These are phyloP conservation scores for Cottoperca gobio DNA, from an alignment of 2,797 vertebrate genomes.

Conservation along the genomic window DNA sequence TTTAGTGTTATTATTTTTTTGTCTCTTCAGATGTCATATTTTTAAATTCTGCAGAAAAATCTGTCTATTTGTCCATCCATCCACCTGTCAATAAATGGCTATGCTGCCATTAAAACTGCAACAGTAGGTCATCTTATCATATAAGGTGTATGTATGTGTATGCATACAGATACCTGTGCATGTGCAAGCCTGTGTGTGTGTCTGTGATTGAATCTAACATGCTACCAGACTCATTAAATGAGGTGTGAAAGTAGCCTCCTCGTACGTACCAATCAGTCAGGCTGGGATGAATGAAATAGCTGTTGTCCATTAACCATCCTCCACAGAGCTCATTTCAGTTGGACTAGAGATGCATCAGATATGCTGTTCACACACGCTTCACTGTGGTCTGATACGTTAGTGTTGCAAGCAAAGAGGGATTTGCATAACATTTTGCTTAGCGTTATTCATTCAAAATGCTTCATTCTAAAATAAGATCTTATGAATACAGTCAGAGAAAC, in stretches of 20 bases:
- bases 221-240: conserved; percentile 65
- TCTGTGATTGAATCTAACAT: conserved; percentile 58
- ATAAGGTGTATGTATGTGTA: conserved; percentile 15
- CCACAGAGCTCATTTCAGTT: conserved; percentile 41
- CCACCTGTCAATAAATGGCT: conserved; percentile 20
- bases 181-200: conserved; percentile 22
- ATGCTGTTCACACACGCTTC: conserved; percentile 17
- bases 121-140: conserved; percentile 32
- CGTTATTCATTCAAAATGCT: neutral
- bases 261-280: conserved; percentile 58
- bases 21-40: neutral
- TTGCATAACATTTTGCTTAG: neutral
- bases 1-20: conserved; percentile 26
- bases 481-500: neutral
- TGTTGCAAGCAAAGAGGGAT: neutral
- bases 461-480: neutral
- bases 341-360: conserved; percentile 41
- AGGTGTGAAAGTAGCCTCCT: conserved; percentile 73
- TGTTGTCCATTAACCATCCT: conserved; percentile 63
- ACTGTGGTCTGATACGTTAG: neutral
- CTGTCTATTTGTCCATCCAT: neutral
- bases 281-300: conserved; percentile 66
- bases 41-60: conserved; percentile 3
- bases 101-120: conserved; percentile 27
- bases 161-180: conserved; percentile 13